Conservation (phyloP, 35 echinoderm and acorn worm species). For the Eucidaris tribuloides region DNA sequence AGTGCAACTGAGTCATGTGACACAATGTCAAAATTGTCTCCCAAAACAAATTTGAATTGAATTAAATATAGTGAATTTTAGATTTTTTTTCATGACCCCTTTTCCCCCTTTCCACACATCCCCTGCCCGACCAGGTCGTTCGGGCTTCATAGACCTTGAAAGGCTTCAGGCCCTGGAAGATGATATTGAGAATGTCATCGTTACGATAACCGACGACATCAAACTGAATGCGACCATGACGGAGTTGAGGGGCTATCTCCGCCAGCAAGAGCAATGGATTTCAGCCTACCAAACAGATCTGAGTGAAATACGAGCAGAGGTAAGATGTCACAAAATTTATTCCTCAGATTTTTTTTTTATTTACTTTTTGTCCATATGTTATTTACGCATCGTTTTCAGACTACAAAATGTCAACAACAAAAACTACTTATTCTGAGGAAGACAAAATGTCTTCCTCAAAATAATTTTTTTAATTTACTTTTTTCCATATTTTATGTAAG, state of each 20-base stretch:
- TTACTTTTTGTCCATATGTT: neutral
- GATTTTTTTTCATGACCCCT: neutral
- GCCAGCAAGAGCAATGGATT: slow-evolving; percentile 50
- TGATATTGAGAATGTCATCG: slow-evolving; percentile 63
- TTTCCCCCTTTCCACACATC: neutral
- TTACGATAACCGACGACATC: slow-evolving; percentile 51
- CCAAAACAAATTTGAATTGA: no score
- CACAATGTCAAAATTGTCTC: neutral
- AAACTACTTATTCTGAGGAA: no score
- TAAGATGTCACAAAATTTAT: neutral
- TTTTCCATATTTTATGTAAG: no score
- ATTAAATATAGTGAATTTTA: neutral
- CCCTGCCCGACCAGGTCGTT: slow-evolving; percentile 13
- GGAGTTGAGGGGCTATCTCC: slow-evolving; percentile 8
- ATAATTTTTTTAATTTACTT: no score
- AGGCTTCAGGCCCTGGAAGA: slow-evolving; percentile 39
- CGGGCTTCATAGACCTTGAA: slow-evolving; percentile 34
- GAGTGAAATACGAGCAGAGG: slow-evolving; percentile 58
- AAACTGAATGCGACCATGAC: slow-evolving; percentile 58
- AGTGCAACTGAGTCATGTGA: neutral
- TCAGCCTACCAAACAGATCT: slow-evolving; percentile 41
- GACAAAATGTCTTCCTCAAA: neutral
- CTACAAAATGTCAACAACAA: no score
- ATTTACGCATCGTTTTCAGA: no score
- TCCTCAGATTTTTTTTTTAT: neutral